Conservation (phyloP, 2,113 vertebrate genomes). For the Setophaga kirtlandii region DNA sequence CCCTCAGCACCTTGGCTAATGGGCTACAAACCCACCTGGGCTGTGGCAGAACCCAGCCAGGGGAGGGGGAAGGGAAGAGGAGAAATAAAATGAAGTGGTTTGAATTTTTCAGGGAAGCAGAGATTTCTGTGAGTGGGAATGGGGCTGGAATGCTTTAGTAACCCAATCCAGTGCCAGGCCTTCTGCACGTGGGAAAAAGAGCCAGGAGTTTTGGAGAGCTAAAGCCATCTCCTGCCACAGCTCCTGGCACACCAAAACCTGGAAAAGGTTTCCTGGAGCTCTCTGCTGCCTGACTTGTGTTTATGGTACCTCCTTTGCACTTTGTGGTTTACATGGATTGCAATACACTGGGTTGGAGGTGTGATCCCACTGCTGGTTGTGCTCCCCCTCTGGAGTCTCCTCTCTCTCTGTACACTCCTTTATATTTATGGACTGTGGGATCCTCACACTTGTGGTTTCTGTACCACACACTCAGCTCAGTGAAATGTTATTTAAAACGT, state of each 20-base stretch:
- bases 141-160: conserved; percentile 47
- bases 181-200: neutral
- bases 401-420: neutral
- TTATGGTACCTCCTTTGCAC: neutral
- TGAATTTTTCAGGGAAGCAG: conserved; percentile 20
- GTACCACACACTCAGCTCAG: neutral
- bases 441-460: neutral
- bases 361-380: neutral
- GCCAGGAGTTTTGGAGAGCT: neutral
- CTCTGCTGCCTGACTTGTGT: neutral
- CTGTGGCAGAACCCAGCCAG: neutral
- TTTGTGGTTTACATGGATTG: neutral
- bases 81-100: neutral
- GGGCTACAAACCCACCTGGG: neutral
- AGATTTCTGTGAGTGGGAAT: neutral
- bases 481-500: neutral
- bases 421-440: neutral
- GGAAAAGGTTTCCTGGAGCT: neutral
- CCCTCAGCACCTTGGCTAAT: neutral
- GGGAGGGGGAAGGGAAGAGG: neutral
- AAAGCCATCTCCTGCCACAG: neutral
- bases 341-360: neutral
- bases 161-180: conserved; percentile 25
- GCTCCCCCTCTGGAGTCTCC: neutral
- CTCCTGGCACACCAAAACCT: neutral